Evolutionary conservation across 2,113 vertebrate genomes (phyloP).

Genomic region (Meleagris gallopavo): DNA sequence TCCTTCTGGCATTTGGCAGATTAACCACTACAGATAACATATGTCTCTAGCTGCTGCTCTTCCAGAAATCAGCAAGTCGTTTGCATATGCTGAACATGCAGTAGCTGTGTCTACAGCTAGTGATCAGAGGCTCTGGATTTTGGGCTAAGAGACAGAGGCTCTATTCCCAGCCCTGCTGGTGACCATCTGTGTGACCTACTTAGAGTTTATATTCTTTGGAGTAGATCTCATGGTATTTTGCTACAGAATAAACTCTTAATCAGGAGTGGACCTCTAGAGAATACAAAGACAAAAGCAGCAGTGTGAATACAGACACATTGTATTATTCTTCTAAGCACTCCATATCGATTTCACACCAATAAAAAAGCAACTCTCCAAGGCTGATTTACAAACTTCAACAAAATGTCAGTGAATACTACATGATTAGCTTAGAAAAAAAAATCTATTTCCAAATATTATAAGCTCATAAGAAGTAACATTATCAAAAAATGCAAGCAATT

Average conservation of each 20-base stretch:
- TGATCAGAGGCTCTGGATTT: neutral
- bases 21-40: constrained; percentile 43
- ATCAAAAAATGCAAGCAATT: neutral
- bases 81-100: constrained; percentile 33
- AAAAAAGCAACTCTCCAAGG: neutral
- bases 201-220: neutral
- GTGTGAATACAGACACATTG: neutral
- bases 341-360: neutral
- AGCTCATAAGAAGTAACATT: neutral
- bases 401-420: neutral
- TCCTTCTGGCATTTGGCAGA: constrained; percentile 15
- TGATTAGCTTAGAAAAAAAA: neutral
- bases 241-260: neutral
- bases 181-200: constrained; percentile 34
- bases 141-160: neutral
- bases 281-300: neutral
- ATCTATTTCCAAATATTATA: neutral
- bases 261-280: neutral
- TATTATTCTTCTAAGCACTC: neutral
- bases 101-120: neutral
- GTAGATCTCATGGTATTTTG: neutral
- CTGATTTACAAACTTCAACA: neutral
- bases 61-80: constrained; percentile 22
- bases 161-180: neutral
- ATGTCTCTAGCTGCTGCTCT: constrained; percentile 25